Evolutionary conservation across 2,888 invertebrate species (phyloP).

Genomic region (Tachina lurida): DNA sequence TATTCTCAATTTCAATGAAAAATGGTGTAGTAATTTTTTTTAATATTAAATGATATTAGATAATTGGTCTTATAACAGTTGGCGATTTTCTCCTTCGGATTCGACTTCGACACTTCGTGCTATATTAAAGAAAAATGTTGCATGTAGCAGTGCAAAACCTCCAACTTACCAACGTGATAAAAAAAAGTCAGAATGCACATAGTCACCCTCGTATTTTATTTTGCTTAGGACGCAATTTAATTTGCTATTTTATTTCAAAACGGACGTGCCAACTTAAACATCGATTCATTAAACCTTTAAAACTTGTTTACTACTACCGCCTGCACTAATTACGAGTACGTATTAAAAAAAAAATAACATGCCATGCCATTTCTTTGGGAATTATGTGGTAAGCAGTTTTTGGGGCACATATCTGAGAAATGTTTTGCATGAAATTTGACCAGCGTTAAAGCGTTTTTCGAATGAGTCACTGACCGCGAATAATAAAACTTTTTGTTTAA

Average conservation of each 20-base stretch:
- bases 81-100: too few species aligned
- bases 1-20: too few species aligned
- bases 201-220: background rate
- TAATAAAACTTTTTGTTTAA: conserved; percentile 14
- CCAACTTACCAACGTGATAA: too few species aligned
- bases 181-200: too few species aligned
- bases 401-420: conserved; percentile 59
- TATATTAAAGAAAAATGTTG: too few species aligned
- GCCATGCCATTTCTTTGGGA: conserved; percentile 44
- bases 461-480: conserved; percentile 67
- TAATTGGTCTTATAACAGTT: too few species aligned
- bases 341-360: conserved; percentile 34
- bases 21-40: too few species aligned
- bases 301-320: conserved; percentile 43
- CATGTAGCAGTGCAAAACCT: too few species aligned
- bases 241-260: conserved; percentile 35
- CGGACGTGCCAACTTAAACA: conserved; percentile 60
- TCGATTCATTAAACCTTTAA: conserved; percentile 10
- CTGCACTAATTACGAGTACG: conserved; percentile 40
- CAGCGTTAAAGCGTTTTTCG: conserved; percentile 28
- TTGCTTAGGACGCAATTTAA: conserved; percentile 46
- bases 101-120: too few species aligned
- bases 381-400: conserved; percentile 50
- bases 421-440: conserved; percentile 62
- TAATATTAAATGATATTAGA: too few species aligned